Evolutionary conservation across 2,797 vertebrate genomes (phyloP).

Genomic region (Karalla daura): DNA sequence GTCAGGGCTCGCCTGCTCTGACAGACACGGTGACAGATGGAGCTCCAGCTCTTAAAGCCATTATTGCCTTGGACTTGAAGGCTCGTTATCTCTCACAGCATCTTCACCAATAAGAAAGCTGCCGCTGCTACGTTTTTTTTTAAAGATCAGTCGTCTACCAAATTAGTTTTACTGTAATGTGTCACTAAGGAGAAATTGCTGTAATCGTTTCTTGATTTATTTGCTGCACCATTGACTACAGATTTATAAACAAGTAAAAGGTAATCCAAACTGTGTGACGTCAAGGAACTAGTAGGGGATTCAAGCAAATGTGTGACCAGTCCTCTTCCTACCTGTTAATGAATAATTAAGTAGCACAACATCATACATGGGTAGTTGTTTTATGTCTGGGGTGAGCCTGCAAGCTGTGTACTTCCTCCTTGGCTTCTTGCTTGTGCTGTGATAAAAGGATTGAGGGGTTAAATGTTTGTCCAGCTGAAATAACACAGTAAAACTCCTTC

Average conservation of each 20-base stretch:
- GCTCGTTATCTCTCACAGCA: slow-evolving; percentile 62
- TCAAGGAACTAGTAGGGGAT: not conserved
- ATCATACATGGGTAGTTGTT: slow-evolving; percentile 37
- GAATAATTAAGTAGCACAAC: slow-evolving; percentile 29
- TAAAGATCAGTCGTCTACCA: slow-evolving; percentile 34
- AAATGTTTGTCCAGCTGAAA: slow-evolving; percentile 84
- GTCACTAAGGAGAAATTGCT: slow-evolving; percentile 13
- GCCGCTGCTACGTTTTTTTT: slow-evolving; percentile 49
- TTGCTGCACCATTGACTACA: not conserved
- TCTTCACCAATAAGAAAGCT: slow-evolving; percentile 34
- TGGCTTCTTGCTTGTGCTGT: slow-evolving; percentile 55
- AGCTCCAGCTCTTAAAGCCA: slow-evolving; percentile 64
- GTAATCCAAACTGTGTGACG: not conserved
- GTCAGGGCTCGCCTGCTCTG: slow-evolving; percentile 38
- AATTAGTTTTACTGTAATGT: slow-evolving; percentile 37
- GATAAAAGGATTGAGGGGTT: slow-evolving; percentile 79
- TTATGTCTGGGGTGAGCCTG: slow-evolving; percentile 51
- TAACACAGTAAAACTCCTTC: slow-evolving; percentile 82
- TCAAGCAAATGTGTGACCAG: not conserved
- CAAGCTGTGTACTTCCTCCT: slow-evolving; percentile 66
- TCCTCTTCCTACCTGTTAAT: slow-evolving; percentile 25
- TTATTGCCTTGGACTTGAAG: slow-evolving; percentile 70
- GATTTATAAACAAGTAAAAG: not conserved
- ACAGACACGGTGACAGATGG: slow-evolving; percentile 73
- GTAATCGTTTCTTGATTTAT: slow-evolving; percentile 8